These are phyloP conservation scores for Orthosia cruda DNA, from an alignment of 2,888 invertebrate species.

Conservation along the genomic window DNA sequence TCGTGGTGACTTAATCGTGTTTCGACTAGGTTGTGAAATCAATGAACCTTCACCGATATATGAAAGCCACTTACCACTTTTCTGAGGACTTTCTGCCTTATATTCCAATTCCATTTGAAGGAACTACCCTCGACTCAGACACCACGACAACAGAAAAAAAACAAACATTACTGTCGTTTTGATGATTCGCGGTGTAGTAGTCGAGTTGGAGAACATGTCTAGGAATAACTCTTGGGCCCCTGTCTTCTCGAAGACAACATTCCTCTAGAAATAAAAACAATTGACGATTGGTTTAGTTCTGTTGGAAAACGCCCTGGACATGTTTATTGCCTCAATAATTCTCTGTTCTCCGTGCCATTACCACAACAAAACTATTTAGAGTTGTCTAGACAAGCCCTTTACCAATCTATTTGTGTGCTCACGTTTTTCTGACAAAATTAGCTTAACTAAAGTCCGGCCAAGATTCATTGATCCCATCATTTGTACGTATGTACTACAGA, in stretches of 20 bases:
- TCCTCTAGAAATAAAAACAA: conserved; percentile 27
- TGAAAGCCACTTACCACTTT: too few relatives aligned
- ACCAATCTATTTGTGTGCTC: conserved; percentile 36
- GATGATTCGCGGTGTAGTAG: too few relatives aligned
- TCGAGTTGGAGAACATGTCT: too few relatives aligned
- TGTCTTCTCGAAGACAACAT: not conserved
- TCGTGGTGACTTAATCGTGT: too few relatives aligned
- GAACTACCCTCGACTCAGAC: too few relatives aligned
- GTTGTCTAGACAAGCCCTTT: conserved; percentile 47
- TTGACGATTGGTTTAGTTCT: not conserved
- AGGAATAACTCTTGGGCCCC: too few relatives aligned
- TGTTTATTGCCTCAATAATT: conserved; percentile 17
- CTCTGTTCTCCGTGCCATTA: not conserved
- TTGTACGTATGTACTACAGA: conserved; percentile 20
- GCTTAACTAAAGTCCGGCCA: conserved; percentile 30
- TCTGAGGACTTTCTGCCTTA: too few relatives aligned
- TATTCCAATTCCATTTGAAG: too few relatives aligned
- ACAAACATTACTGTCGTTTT: too few relatives aligned
- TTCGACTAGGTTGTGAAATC: too few relatives aligned
- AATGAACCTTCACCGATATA: too few relatives aligned
- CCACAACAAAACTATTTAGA: conserved; percentile 22
- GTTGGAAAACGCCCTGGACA: not conserved
- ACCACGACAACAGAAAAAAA: too few relatives aligned
- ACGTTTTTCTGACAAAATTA: conserved; percentile 35
- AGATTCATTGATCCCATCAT: conserved; percentile 51